Base-by-base conservation (phyloP, 2,113 vertebrate genomes). In the Chrysemys picta region DNA sequence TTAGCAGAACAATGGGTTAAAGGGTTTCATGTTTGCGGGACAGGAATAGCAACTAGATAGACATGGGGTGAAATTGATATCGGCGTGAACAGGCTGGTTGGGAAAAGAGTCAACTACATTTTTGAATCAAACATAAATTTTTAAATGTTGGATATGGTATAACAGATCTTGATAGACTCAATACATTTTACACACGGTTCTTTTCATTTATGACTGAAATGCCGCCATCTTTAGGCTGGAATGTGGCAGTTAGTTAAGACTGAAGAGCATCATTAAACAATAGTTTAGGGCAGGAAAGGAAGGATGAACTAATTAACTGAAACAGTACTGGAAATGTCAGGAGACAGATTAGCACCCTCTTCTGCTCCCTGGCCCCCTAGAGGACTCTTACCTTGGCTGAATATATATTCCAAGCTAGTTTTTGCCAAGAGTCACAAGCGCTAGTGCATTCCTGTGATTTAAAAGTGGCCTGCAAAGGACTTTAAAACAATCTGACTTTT, bases 401-500 rank as follows among this genome's bases (percentile, higher is more conserved):
- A 9, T 47, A 49, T 84, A n/a, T 79, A 81, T 88, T 5, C 2
- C 11, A 53, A 17, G 5, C 1, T 83, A 84, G 5, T 2, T 81
- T 56, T 42, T 79, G 50, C 2, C 10, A 78, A 59, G 81, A 87
- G 38, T 25, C 0, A 82, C 82, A 87, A 72, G 42, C 7, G 10
- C 7, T 47, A 53, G 54, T 59, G 31, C 27, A 6, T 22, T 56
- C 5, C 50, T 31, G 25, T 69, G n/a, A 16, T 57, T 88, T 88
- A 80, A 9, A 31, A 11, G 45, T 47, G 78, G 25, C 72, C 31
- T 92, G 12, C 4, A 54, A 54, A 84, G 80, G 11, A 11, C 13
- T 9, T 17, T 85, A 38, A 57, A 6, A 29, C 8, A 76, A 1
- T 1, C 22, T 54, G 3, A 1, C 1, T 31, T 2, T 69, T 45